These are phyloP conservation scores for Grantiella picta DNA, from an alignment of 2,113 vertebrate genomes.

Conservation along the genomic window DNA sequence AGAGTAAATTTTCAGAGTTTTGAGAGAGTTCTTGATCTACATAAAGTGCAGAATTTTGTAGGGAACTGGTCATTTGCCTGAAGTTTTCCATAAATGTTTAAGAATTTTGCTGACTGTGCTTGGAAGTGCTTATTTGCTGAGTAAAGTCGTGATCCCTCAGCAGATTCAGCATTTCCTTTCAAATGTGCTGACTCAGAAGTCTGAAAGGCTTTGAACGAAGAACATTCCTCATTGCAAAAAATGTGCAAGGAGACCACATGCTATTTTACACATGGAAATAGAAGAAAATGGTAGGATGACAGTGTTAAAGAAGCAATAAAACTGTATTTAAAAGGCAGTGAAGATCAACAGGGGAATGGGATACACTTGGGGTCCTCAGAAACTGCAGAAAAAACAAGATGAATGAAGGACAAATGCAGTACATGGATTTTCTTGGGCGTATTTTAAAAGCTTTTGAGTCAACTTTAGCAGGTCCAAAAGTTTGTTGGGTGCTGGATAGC, in stretches of 20 bases:
- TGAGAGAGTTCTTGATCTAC: neutral
- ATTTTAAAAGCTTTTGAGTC: neutral
- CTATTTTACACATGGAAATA: neutral
- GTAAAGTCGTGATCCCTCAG: neutral
- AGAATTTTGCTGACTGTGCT: neutral
- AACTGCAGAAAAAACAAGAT: neutral
- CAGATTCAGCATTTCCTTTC: constrained; percentile 3
- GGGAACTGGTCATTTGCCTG: neutral
- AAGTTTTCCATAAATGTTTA: neutral
- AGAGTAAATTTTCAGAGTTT: neutral
- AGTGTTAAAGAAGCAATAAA: neutral
- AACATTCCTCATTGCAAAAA: neutral
- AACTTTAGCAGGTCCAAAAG: neutral
- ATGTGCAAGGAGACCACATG: neutral
- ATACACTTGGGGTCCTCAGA: neutral
- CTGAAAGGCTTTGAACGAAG: neutral
- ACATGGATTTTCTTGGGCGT: neutral
- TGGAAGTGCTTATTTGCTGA: neutral
- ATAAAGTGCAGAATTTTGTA: neutral
- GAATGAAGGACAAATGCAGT: neutral
- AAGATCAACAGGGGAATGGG: neutral
- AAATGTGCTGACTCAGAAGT: neutral
- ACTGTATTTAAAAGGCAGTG: neutral
- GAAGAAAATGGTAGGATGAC: neutral
- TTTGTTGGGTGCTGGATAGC: neutral